phyloP scores from a whole-genome alignment of 2,888 invertebrate species.

The Leptinotarsa peninsularis region DNA sequence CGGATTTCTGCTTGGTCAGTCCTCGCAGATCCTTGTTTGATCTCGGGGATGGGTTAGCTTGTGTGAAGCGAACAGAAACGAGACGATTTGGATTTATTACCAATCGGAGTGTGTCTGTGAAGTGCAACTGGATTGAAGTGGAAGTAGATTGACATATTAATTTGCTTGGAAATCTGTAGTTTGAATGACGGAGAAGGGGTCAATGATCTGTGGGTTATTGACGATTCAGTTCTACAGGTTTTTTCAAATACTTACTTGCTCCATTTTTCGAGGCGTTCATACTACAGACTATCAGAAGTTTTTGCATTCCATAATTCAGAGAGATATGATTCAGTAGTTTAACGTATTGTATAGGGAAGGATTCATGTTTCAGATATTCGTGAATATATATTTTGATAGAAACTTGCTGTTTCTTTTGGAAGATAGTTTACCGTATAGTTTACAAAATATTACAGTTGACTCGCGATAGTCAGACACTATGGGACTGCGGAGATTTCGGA shows the following conservation, averaged over 20 bases:
- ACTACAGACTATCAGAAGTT: no score
- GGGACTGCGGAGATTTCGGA: no score
- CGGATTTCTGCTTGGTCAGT: constrained; percentile 29
- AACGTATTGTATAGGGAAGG: no score
- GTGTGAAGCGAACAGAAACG: constrained; percentile 26
- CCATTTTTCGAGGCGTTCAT: neutral
- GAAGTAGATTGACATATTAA: constrained; percentile 1
- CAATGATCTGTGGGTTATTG: neutral
- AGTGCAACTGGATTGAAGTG: neutral
- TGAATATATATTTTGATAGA: no score
- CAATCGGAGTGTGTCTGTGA: neutral
- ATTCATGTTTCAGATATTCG: no score
- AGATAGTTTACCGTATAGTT: no score
- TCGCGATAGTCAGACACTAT: no score
- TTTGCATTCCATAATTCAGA: no score
- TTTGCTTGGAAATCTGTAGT: neutral
- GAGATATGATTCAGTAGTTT: no score
- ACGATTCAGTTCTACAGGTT: neutral
- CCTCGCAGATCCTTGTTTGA: constrained; percentile 26
- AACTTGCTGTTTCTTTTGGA: no score
- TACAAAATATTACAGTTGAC: no score
- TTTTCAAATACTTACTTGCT: neutral
- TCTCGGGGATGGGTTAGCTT: constrained; percentile 9
- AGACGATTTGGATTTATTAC: constrained; percentile 32
- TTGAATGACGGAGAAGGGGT: neutral